Conservation (phyloP, 2,797 vertebrate genomes). For the Hippoglossus hippoglossus region DNA sequence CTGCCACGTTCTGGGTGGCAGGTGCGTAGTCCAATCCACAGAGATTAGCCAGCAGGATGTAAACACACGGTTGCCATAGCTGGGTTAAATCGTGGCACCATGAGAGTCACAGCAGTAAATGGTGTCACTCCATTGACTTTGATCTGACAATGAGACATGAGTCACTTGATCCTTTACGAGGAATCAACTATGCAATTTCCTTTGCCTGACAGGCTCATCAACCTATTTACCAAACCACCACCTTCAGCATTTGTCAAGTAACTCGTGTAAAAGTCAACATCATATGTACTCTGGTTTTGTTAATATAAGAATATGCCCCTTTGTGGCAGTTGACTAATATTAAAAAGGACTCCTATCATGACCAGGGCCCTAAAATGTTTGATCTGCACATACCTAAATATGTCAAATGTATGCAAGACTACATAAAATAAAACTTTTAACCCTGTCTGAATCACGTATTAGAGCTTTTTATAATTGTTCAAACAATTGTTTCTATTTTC, state of each 20-base stretch:
- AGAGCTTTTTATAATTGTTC: too few relatives aligned
- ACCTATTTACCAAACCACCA: background rate
- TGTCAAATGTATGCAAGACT: too few relatives aligned
- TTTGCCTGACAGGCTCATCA: constrained; percentile 10
- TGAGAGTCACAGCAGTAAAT: background rate
- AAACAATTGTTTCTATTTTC: too few relatives aligned
- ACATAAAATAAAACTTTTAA: too few relatives aligned
- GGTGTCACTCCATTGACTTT: constrained; percentile 22
- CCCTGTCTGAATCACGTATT: too few relatives aligned
- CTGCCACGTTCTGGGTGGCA: constrained; percentile 1
- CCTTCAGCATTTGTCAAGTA: background rate
- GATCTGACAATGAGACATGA: constrained; percentile 26
- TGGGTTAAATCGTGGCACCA: constrained; percentile 6
- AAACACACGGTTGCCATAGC: constrained; percentile 19
- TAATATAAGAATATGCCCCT: background rate
- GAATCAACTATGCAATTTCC: constrained; percentile 56
- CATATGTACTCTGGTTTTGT: too few relatives aligned
- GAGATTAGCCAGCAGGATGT: constrained; percentile 18
- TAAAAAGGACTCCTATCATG: background rate
- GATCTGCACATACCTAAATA: too few relatives aligned
- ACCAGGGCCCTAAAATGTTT: background rate
- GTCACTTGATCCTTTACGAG: constrained; percentile 40
- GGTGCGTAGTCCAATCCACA: constrained; percentile 6
- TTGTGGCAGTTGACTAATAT: too few relatives aligned
- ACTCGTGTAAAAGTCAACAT: background rate